phyloP scores from a whole-genome alignment of 1,140 invertebrate genomes.

The Holcopasites calliopsidis region DNA sequence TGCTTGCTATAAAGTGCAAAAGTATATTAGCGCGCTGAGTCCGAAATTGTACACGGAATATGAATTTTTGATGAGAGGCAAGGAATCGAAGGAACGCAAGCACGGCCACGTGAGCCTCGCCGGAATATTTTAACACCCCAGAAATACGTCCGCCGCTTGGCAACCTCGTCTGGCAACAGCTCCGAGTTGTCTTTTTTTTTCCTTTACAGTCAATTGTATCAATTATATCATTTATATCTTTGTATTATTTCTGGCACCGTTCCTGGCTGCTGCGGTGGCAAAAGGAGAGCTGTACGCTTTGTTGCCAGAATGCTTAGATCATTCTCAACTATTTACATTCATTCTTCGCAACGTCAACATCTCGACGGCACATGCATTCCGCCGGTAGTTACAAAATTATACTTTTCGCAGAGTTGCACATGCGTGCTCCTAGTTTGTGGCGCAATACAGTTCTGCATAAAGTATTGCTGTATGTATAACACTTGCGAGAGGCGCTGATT shows the following conservation, averaged over 20 bases:
- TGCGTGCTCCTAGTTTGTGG: too few relatives aligned
- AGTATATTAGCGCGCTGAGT: background rate
- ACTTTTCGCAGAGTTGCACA: background rate
- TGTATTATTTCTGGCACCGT: conserved; percentile 47
- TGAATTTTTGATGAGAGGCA: too few relatives aligned
- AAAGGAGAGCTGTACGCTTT: background rate
- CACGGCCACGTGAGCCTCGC: too few relatives aligned
- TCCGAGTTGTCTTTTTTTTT: conserved; percentile 13
- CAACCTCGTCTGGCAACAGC: conserved; percentile 22
- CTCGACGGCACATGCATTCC: background rate
- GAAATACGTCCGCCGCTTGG: too few relatives aligned
- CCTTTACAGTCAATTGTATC: conserved; percentile 30
- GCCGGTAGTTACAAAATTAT: background rate
- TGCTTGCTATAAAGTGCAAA: background rate
- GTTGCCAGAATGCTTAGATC: conserved; percentile 5
- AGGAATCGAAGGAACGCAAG: too few relatives aligned
- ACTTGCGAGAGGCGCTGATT: too few relatives aligned
- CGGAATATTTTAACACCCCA: too few relatives aligned
- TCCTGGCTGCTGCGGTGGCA: conserved; percentile 13
- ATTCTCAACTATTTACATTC: conserved; percentile 14
- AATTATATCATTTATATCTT: conserved; percentile 46
- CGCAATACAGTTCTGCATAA: too few relatives aligned
- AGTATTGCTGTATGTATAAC: too few relatives aligned
- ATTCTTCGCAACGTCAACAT: background rate
- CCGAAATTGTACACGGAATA: background rate